Base-by-base conservation (phyloP, 2,888 invertebrate species). In the Sinohyriopsis cumingii region DNA sequence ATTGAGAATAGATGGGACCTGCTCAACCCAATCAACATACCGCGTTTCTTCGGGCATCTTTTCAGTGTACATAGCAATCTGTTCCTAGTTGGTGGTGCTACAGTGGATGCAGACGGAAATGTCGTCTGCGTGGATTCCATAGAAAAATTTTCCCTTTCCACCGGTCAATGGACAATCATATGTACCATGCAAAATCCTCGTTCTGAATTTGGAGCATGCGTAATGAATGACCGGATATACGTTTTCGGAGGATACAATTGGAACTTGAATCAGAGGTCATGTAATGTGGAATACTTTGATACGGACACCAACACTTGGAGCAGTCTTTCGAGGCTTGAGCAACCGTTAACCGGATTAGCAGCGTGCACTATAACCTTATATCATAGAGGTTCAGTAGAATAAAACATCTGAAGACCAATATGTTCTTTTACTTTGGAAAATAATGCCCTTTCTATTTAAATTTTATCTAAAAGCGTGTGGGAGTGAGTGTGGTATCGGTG, bases 231-330 rank as follows among this genome's bases (percentile, higher is more conserved):
- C 60, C 77, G 77, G 63, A 76, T 85, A 22, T 85, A 80, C 62
- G 66, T 85, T 12, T 63, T 80, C 20, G 85, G 85, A 15, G 85
- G 85, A 3, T 84, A 85, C 75, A 80, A 82, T 71, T 85, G 85
- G 85, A 77, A 80, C 57, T 67, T 64, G 1, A 72, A 73, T 56
- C 69, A 75, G 63, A 67, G 85, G 19, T 73, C 82, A 19, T 56
- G 55, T 61, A 76, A 79, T 28, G 81, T 81, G 6, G 81, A 82
- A 65, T 71, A 72, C 55, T 79, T 81, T 55, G 79, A 82, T 56
- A 55, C 78, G 15, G 79, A 78, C 19, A 77, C 79, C 5, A 68
- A 75, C 33, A 72, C 65, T 12, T 85, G 85, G 85, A 66, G 66
- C 15, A 59, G 33, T 24, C 56, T 75, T 7, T 55, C 74, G 18